phyloP scores from a whole-genome alignment of 2,888 invertebrate species.

The Hirtodrosophila trivittata region DNA sequence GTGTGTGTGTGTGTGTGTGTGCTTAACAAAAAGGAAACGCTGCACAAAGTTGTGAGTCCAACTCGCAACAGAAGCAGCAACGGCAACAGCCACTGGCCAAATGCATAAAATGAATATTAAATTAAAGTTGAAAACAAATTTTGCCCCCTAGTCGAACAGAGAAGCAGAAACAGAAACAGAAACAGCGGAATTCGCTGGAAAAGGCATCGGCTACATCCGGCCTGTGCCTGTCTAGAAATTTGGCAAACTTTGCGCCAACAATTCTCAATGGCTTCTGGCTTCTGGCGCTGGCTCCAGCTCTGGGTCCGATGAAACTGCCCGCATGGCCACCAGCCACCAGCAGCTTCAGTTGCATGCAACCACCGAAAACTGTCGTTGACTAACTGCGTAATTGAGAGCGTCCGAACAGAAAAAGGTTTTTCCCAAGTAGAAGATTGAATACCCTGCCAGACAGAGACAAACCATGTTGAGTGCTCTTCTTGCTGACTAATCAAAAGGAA shows the following conservation, averaged over 20 bases:
- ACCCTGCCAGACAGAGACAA: neutral
- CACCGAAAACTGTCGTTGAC: conserved; percentile 50
- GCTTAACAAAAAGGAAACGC: conserved; percentile 64
- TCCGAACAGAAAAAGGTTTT: conserved; percentile 4
- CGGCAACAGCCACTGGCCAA: conserved; percentile 53
- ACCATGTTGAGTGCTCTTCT: neutral
- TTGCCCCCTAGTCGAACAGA: conserved; percentile 51
- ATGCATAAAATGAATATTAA: conserved; percentile 78
- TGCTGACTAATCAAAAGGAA: no score
- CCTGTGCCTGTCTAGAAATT: conserved; percentile 41
- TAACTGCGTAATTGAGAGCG: conserved; percentile 59
- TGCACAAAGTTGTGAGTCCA: conserved; percentile 73
- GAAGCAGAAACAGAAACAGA: conserved; percentile 10
- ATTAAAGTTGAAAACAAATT: conserved; percentile 76
- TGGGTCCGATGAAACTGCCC: conserved; percentile 39
- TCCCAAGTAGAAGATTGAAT: no score
- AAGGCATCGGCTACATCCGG: conserved; percentile 70
- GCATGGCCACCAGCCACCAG: conserved; percentile 43
- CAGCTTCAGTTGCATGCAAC: conserved; percentile 41
- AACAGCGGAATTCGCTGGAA: conserved; percentile 69
- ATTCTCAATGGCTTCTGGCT: conserved; percentile 20
- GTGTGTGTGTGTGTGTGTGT: conserved; percentile 28
- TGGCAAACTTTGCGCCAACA: conserved; percentile 49
- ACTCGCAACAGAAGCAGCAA: neutral
- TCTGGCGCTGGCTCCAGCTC: no score